Percentiles rank a stretch among this genome's conserved stretches.
Evolutionary conservation across 2,888 invertebrate genomes (phyloP).

Genomic region (Meloe dianella): DNA sequence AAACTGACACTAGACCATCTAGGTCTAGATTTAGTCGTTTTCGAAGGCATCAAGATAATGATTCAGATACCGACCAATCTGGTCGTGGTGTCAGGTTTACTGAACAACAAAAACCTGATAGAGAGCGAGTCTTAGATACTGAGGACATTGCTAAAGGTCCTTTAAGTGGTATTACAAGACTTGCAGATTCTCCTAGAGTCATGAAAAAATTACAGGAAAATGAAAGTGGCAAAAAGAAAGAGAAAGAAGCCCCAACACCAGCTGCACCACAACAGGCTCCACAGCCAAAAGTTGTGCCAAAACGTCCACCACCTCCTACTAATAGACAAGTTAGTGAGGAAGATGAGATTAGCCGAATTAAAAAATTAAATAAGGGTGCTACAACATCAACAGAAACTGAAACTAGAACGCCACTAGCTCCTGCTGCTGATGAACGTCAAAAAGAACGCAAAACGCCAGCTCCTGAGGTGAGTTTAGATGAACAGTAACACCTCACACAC

Average conservation of each 20-base stretch:
- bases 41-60: constrained; percentile 68
- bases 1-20: constrained; percentile 67
- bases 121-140: constrained; percentile 81
- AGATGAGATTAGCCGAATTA: constrained; percentile 86
- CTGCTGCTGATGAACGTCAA: constrained; percentile 58
- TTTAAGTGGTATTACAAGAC: constrained; percentile 85
- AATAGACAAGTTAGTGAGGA: constrained; percentile 86
- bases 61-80: constrained; percentile 74
- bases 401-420: constrained; percentile 58
- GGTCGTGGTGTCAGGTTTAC: constrained; percentile 71
- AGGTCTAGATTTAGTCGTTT: constrained; percentile 72
- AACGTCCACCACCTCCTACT: constrained; percentile 64
- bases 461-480: constrained; percentile 79
- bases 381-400: constrained; percentile 65
- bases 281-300: constrained; percentile 61
- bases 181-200: constrained; percentile 86
- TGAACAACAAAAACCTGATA: constrained; percentile 68
- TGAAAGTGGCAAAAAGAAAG: constrained; percentile 75
- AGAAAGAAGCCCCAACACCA: constrained; percentile 67
- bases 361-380: constrained; percentile 82
- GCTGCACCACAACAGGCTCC: constrained; percentile 66
- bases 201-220: constrained; percentile 88
- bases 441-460: constrained; percentile 71
- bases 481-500: constrained; percentile 54
- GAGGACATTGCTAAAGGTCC: constrained; percentile 88